phyloP scores from a whole-genome alignment of 2,797 vertebrate species.

The Agapornis canus region DNA sequence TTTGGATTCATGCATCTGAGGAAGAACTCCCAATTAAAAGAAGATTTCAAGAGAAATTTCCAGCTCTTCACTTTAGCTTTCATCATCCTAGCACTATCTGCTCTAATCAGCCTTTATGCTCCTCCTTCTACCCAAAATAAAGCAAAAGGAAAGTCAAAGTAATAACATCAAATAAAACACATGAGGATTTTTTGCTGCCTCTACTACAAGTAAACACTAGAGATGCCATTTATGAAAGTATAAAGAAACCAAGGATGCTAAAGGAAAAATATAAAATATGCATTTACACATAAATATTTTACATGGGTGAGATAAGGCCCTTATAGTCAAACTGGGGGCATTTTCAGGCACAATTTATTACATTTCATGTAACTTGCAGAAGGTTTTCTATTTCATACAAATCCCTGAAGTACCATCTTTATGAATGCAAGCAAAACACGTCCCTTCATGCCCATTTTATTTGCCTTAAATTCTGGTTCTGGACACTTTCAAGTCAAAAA shows the following conservation, averaged over 20 bases:
- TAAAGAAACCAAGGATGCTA: slow-evolving; percentile 53
- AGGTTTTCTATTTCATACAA: slow-evolving; percentile 67
- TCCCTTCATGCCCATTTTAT: slow-evolving; percentile 46
- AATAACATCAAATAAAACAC: slow-evolving; percentile 3
- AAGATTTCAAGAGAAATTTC: neutral
- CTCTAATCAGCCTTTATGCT: slow-evolving; percentile 3
- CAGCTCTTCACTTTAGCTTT: neutral
- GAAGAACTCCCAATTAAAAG: neutral
- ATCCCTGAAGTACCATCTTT: slow-evolving; percentile 60
- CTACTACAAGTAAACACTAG: slow-evolving; percentile 38
- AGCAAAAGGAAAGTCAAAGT: neutral
- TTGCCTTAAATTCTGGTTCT: slow-evolving; percentile 63
- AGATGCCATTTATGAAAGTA: slow-evolving; percentile 46
- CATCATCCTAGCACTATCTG: neutral
- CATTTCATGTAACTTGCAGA: slow-evolving; percentile 55
- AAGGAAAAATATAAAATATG: slow-evolving; percentile 68
- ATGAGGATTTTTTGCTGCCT: neutral
- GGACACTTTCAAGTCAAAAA: slow-evolving; percentile 71
- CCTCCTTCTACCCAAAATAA: slow-evolving; percentile 29
- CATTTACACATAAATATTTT: slow-evolving; percentile 70
- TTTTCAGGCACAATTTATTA: slow-evolving; percentile 67
- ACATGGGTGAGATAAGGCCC: slow-evolving; percentile 59
- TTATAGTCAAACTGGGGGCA: slow-evolving; percentile 64
- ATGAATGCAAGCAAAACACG: slow-evolving; percentile 60
- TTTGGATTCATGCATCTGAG: neutral